phyloP scores from a whole-genome alignment of 2,797 vertebrate species.

The Trachops cirrhosus region DNA sequence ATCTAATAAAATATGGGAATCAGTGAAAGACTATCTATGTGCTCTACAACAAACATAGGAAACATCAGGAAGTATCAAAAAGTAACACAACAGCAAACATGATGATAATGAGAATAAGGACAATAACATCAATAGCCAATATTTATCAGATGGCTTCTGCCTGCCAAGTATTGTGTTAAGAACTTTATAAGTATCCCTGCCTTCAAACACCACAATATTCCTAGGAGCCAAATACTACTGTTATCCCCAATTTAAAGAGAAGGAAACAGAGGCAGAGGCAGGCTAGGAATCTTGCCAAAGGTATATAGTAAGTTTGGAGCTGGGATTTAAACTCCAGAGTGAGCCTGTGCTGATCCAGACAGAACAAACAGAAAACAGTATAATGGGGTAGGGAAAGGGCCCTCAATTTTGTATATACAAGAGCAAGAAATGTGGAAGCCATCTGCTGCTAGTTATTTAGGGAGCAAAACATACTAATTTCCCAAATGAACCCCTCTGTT shows the following conservation, averaged over 20 bases:
- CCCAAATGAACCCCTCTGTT: neutral
- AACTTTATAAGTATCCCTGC: neutral
- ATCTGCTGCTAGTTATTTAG: neutral
- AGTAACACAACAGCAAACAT: neutral
- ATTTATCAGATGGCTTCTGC: neutral
- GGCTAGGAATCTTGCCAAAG: neutral
- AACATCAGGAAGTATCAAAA: neutral
- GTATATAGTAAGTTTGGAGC: neutral
- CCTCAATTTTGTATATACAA: neutral
- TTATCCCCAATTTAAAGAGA: neutral
- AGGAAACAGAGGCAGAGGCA: neutral
- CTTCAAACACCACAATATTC: neutral
- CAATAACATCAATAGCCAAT: neutral
- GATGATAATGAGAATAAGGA: neutral
- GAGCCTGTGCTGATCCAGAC: neutral
- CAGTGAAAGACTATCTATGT: neutral
- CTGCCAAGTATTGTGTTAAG: neutral
- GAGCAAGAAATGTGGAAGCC: neutral
- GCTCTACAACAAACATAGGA: neutral
- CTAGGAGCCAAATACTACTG: neutral
- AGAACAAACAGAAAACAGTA: neutral
- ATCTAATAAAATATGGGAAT: neutral
- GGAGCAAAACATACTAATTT: neutral
- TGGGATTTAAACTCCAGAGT: neutral
- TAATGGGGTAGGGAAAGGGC: too few species aligned